Conservation (phyloP, 2,888 invertebrate genomes). For the Microplitis deprimator region DNA sequence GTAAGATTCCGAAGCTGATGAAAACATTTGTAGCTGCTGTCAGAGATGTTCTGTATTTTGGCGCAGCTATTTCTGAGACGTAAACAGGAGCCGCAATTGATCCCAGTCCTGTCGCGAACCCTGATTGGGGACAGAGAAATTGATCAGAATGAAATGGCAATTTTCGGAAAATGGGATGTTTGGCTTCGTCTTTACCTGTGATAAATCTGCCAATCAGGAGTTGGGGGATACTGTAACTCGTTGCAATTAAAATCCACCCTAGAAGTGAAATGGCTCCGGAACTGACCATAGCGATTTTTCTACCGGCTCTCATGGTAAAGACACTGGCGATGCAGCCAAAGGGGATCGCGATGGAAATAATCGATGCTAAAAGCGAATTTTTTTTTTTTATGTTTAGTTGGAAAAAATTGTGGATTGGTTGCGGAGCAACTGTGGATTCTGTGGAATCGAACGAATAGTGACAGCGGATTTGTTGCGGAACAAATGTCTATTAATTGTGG, state of each 20-base stretch:
- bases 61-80: conserved; percentile 72
- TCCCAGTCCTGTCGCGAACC: conserved; percentile 71
- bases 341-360: conserved; percentile 72
- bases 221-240: conserved; percentile 60
- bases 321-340: conserved; percentile 71
- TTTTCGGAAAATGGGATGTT: background rate
- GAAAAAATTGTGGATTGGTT: background rate
- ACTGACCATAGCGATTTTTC: conserved; percentile 69
- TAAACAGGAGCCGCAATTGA: conserved; percentile 73
- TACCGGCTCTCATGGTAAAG: conserved; percentile 72
- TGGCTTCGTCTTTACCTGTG: conserved; percentile 56
- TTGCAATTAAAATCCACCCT: conserved; percentile 73
- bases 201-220: conserved; percentile 70
- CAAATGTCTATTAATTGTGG: too few species aligned
- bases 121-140: conserved; percentile 48
- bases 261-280: conserved; percentile 69
- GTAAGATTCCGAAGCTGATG: conserved; percentile 71
- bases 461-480: too few species aligned
- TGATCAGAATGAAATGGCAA: background rate
- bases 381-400: too few species aligned
- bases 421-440: background rate
- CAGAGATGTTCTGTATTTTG: conserved; percentile 69
- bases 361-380: conserved; percentile 67
- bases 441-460: background rate
- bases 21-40: conserved; percentile 72